phyloP scores from a whole-genome alignment of 2,797 vertebrate species.

The Phoebastria nigripes region DNA sequence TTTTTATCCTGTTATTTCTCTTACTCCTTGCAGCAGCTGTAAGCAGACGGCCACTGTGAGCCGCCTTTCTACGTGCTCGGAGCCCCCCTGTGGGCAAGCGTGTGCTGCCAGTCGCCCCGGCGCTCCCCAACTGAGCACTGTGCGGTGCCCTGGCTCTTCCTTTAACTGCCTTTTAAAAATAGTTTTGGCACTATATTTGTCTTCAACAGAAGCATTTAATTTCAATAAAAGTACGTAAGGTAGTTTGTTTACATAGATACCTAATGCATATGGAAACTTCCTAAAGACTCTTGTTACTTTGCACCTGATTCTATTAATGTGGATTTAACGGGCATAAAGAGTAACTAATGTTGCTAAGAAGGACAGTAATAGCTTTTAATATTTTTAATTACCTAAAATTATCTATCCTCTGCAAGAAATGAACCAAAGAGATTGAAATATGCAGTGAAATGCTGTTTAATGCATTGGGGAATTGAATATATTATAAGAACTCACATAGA shows the following conservation, averaged over 20 bases:
- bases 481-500: background rate
- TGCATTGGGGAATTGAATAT: background rate
- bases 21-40: background rate
- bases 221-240: background rate
- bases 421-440: background rate
- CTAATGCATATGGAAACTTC: background rate
- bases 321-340: background rate
- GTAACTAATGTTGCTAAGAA: background rate
- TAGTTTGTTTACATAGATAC: background rate
- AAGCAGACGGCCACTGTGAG: background rate
- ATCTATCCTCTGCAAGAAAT: background rate
- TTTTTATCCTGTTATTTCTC: background rate
- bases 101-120: rapidly evolving
- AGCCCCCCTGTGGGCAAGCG: slow-evolving; percentile 13
- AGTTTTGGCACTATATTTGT: background rate
- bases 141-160: background rate
- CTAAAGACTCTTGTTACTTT: background rate
- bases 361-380: background rate
- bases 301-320: background rate
- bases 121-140: rapidly evolving
- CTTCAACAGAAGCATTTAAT: background rate
- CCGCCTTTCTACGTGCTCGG: background rate
- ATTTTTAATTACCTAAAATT: slow-evolving; percentile 11
- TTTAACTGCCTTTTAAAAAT: background rate
- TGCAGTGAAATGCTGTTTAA: background rate